Base-by-base conservation (phyloP, 2,113 vertebrate species). In the Mixornis gularis region DNA sequence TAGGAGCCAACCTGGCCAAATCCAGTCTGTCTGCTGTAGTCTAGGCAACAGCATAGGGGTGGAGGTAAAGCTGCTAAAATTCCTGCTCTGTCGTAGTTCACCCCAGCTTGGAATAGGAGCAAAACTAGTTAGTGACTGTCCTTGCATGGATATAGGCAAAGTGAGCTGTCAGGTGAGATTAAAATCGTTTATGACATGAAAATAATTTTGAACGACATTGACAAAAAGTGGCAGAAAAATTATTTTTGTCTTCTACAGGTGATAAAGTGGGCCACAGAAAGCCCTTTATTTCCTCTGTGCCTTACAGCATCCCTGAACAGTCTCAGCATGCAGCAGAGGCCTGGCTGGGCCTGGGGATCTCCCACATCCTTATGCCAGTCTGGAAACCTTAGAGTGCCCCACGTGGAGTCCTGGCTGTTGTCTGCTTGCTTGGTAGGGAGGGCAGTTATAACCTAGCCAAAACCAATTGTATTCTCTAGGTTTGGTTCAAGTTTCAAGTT, bases 141-240 rank as follows among this genome's bases (percentile, higher is more conserved):
- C 53, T 22, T 78, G 43, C 4, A 7, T 22, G n/a, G 51, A 7
- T 20, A 21, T 43, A 63, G 44, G 30, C 53, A 59, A 48, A 91
- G 25, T 19, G 56, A 59, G 65, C 58, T 81, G 40, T 22, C n/a
- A 81, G 46, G n/a, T 0, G 0, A 46, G 22, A 53, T 19, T 25
- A 65, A 65, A 65, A 55, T 36, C 0, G 30, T 77, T 73, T 40
- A 53, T 24, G 49, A 87, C 30, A 49, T 38, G 11, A 63, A 89
- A 91, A 68, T 60, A 10, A 38, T 66, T 46, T 70, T 89, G 49
- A 40, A 36, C 29, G 62, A 22, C 4, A 12, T 34, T 59, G 41
- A 46, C 21, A 81, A 58, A 38, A 60, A 68, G 20, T 32, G 16
- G 18, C 49, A 85, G 51, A 85, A 91, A 66, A 80, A n/a, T 9